Conservation (phyloP, 2,888 invertebrate genomes). For the Helicoverpa assulta region DNA sequence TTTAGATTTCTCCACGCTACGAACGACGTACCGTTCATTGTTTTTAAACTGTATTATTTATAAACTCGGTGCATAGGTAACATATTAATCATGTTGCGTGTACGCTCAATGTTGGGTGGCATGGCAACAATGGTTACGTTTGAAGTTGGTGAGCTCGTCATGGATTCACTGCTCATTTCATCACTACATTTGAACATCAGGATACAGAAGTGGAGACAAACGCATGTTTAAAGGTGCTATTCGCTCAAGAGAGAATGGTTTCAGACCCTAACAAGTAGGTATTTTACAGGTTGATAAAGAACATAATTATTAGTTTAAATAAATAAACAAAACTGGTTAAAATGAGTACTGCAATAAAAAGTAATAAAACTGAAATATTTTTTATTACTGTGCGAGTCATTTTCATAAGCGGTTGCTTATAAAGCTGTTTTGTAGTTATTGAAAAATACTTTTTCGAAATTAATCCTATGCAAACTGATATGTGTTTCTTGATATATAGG, state of each 20-base stretch:
- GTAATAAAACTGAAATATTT: neutral
- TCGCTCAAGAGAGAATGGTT: too few relatives aligned
- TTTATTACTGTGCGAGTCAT: neutral
- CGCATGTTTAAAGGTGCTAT: too few relatives aligned
- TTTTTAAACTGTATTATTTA: constrained; percentile 66
- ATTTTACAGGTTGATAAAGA: too few relatives aligned
- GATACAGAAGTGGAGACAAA: too few relatives aligned
- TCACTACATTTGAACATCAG: too few relatives aligned
- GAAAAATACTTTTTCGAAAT: too few relatives aligned
- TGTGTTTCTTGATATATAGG: too few relatives aligned
- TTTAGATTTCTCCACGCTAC: constrained; percentile 84
- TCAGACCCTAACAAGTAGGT: too few relatives aligned
- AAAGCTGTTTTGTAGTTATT: constrained; percentile 9
- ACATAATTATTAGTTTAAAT: too few relatives aligned
- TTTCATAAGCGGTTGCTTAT: neutral
- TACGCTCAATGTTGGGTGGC: constrained; percentile 37
- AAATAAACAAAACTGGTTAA: neutral
- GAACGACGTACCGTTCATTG: constrained; percentile 65
- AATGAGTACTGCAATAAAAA: neutral
- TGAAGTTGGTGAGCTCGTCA: constrained; percentile 10
- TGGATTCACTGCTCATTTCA: neutral
- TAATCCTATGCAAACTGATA: neutral
- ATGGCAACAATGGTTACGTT: constrained; percentile 52
- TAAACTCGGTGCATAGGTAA: constrained; percentile 59
- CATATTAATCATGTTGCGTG: constrained; percentile 59